Conservation (phyloP, 2,113 vertebrate species). For the Sebastes schlegelii region DNA sequence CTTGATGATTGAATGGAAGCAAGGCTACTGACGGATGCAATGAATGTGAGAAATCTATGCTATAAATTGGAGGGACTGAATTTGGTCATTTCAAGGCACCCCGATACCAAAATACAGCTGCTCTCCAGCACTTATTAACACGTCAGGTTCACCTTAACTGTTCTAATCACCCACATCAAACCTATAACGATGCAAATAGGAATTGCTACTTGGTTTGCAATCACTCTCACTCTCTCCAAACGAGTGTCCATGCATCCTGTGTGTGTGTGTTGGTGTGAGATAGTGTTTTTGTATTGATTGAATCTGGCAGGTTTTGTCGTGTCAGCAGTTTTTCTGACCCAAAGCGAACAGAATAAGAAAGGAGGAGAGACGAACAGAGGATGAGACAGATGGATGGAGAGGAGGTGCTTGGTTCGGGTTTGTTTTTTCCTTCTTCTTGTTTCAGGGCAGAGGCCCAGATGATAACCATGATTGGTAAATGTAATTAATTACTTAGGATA, state of each 20-base stretch:
- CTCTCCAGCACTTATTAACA: not conserved
- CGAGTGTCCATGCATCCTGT: not conserved
- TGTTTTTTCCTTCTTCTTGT: not conserved
- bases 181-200: not conserved
- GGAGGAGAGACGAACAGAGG: not conserved
- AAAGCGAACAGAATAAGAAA: conserved; percentile 25
- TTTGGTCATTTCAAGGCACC: not conserved
- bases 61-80: not conserved
- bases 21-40: not conserved
- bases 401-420: not conserved
- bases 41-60: not conserved
- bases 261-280: conserved; percentile 12
- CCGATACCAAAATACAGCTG: not conserved
- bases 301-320: conserved; percentile 28
- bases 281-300: conserved; percentile 41
- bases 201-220: not conserved
- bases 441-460: not conserved
- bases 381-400: not conserved
- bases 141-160: not conserved
- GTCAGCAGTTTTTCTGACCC: conserved; percentile 53
- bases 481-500: not conserved
- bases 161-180: not conserved
- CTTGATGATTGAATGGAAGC: too few species aligned
- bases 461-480: not conserved
- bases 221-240: not conserved